Evolutionary conservation across 2,113 vertebrate species (phyloP), one percentile per base, ranked within the genome.

Genomic region (Machaerirhynchus nigripectus): DNA sequence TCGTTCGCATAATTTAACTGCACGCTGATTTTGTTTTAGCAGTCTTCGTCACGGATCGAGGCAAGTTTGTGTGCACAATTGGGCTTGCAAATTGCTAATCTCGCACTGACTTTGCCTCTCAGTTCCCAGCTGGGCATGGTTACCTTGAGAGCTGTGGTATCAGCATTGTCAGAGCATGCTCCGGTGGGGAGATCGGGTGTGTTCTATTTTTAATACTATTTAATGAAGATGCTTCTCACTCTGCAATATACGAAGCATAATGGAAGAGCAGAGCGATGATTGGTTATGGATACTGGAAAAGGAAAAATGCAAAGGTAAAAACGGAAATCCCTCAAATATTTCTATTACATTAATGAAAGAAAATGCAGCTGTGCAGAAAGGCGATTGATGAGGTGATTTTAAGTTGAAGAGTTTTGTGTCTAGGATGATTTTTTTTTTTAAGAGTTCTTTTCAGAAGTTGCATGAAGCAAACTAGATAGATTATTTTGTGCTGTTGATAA

Each of bases 171-270:
- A 87, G 98, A 98, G 97, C 90, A 96, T 96, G 96, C 97, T 97
- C 96, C 95, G 47, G 92, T 87, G 91, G 96, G 96, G 97, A 98
- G 83, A 97, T 97, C 64, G 92, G 96, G 93, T 96, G 97, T 97
- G 95, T 95, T 95, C 97, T 98, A 97, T 98, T 98, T 98, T 98
- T 98, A 97, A 98, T 97, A 89, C 96, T 96, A 90, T 96, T 98
- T 98, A 98, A 97, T 96, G 98, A 98, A 98, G 97, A 97, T 97
- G 94, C 89, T 87, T 97, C 96, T 98, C 95, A 78, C 88, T 98
- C 97, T 96, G 96, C 97, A 76, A 94, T 97, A 81, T 96, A 68
- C 24, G 95, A 89, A 97, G 94, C 97, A 95, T 95, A 95, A 97
- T 97, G 96, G 96, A 97, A 98, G 96, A 96, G 94, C 93, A 97